Evolutionary conservation across 2,888 invertebrate genomes (phyloP).

Genomic region (Poecilus cupreus): DNA sequence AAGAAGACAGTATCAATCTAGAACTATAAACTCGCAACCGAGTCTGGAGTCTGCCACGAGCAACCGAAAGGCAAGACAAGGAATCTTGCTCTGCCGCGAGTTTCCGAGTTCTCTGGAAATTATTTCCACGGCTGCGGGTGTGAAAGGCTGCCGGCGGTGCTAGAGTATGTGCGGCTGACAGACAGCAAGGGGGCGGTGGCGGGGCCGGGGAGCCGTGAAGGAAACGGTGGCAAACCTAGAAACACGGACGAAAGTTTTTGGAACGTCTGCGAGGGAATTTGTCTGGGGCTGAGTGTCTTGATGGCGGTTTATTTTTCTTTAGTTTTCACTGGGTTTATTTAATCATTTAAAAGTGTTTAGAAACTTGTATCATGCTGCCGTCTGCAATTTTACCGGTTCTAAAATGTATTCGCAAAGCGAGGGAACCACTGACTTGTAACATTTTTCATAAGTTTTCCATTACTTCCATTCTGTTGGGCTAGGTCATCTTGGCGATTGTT

Average conservation of each 20-base stretch:
- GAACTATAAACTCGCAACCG: slow-evolving; percentile 31
- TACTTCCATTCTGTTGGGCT: no score
- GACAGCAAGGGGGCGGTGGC: background rate
- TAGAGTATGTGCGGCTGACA: slow-evolving; percentile 27
- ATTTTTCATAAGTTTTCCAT: no score
- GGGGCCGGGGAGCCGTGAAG: background rate
- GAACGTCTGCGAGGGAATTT: background rate
- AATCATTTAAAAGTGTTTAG: background rate
- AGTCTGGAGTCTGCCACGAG: background rate
- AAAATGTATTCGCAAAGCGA: no score
- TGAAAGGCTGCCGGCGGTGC: background rate
- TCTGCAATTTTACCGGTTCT: no score
- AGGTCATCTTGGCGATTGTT: no score
- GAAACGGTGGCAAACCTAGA: background rate
- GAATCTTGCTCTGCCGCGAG: slow-evolving; percentile 1
- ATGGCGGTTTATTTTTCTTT: background rate
- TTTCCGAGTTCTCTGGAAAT: slow-evolving; percentile 30
- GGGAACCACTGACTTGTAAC: no score
- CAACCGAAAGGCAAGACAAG: slow-evolving; percentile 4
- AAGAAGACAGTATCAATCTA: slow-evolving; percentile 37
- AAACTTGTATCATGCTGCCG: no score
- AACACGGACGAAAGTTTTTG: slow-evolving; percentile 5
- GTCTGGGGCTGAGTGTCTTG: background rate
- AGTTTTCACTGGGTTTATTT: background rate
- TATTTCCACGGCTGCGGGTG: slow-evolving; percentile 15